phyloP scores from a whole-genome alignment of 2,113 vertebrate genomes.

The Corythornis madagascariensis region DNA sequence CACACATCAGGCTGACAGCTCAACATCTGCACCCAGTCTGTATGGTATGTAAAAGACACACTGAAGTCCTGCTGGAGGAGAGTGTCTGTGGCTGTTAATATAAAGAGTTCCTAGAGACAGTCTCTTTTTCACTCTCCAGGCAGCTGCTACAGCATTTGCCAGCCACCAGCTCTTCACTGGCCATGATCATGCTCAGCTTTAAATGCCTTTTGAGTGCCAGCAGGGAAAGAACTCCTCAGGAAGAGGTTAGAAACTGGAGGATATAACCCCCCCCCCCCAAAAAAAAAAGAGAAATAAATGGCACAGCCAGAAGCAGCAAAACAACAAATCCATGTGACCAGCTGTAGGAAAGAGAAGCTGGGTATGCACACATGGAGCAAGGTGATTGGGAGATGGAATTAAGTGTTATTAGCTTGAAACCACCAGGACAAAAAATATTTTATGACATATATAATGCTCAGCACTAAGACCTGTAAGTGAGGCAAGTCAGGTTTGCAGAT shows the following conservation, averaged over 20 bases:
- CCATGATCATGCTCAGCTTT: neutral
- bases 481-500: neutral
- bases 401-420: neutral
- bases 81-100: neutral
- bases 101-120: neutral
- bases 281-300: neutral
- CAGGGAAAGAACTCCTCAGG: neutral
- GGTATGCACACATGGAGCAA: neutral
- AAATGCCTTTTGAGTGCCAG: neutral
- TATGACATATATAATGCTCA: neutral
- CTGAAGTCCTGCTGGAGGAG: neutral
- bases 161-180: neutral
- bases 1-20: neutral
- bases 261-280: neutral
- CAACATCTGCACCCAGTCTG: rapidly evolving
- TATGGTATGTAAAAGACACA: rapidly evolving
- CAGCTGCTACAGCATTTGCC: neutral
- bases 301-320: neutral
- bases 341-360: neutral
- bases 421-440: neutral
- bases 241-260: neutral
- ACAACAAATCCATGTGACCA: neutral
- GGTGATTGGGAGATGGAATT: neutral
- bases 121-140: neutral
- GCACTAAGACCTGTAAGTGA: neutral